Conservation (phyloP, 2,113 vertebrate species). For the Elephantulus edwardii region DNA sequence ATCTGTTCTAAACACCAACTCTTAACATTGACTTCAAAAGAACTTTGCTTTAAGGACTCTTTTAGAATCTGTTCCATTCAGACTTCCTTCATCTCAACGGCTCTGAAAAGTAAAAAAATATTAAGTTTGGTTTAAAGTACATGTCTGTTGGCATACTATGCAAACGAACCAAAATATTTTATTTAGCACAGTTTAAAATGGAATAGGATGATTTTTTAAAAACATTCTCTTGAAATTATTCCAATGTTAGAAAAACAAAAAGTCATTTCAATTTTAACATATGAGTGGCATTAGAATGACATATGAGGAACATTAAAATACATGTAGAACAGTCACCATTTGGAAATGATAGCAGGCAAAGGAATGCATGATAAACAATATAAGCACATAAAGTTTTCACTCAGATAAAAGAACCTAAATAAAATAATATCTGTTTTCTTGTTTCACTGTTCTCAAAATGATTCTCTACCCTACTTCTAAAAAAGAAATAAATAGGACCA, state of each 20-base stretch:
- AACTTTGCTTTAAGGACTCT: constrained; percentile 26
- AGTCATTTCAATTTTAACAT: constrained; percentile 72
- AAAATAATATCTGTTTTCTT: constrained; percentile 52
- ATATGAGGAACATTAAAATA: constrained; percentile 69
- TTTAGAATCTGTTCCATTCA: constrained; percentile 55
- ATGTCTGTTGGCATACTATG: constrained; percentile 56
- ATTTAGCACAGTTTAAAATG: constrained; percentile 68
- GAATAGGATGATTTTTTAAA: constrained; percentile 77
- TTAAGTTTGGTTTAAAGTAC: constrained; percentile 66
- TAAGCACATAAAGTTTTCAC: constrained; percentile 50
- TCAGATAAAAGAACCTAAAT: not conserved
- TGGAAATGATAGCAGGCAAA: constrained; percentile 64
- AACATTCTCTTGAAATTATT: constrained; percentile 77
- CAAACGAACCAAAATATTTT: constrained; percentile 72
- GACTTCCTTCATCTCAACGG: constrained; percentile 10
- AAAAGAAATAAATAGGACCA: constrained; percentile 45
- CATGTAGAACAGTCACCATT: constrained; percentile 54
- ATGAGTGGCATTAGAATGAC: constrained; percentile 68
- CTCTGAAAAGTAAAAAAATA: constrained; percentile 70
- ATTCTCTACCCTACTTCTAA: constrained; percentile 1
- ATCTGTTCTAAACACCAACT: not conserved
- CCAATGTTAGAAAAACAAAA: constrained; percentile 66
- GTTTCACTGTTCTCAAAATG: constrained; percentile 44
- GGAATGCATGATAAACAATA: constrained; percentile 22
- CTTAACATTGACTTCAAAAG: constrained; percentile 29